Evolutionary conservation across 2,888 invertebrate species (phyloP).

Genomic region (Hermaeophaga mercurialis): DNA sequence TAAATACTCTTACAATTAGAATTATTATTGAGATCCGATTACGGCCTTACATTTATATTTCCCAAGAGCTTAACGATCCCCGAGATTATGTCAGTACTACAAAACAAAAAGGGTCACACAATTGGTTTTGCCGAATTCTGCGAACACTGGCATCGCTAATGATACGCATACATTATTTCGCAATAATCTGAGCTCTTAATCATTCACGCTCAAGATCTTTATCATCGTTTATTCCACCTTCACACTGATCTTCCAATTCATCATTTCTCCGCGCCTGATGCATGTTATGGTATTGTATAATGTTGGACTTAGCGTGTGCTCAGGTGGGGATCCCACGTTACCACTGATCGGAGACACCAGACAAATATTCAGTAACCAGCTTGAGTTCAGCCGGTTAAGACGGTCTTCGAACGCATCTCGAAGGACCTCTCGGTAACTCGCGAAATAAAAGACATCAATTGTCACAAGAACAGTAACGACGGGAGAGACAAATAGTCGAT

Average conservation of each 20-base stretch:
- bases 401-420: slow-evolving; percentile 18
- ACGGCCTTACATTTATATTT: not conserved
- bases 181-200: slow-evolving; percentile 49
- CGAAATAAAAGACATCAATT: no score
- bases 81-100: slow-evolving; percentile 3
- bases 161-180: slow-evolving; percentile 46
- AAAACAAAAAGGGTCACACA: slow-evolving; percentile 7
- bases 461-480: no score
- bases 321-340: slow-evolving; percentile 43
- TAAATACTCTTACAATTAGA: no score
- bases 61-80: not conserved
- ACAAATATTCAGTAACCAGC: slow-evolving; percentile 50
- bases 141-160: slow-evolving; percentile 38
- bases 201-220: slow-evolving; percentile 48
- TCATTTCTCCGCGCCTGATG: slow-evolving; percentile 49
- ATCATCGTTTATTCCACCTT: slow-evolving; percentile 51
- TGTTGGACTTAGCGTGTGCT: slow-evolving; percentile 48
- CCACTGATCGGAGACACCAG: slow-evolving; percentile 38
- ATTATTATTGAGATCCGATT: slow-evolving; percentile 5
- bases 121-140: slow-evolving; percentile 7
- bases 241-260: slow-evolving; percentile 50
- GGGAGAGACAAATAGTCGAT: slow-evolving; percentile 35
- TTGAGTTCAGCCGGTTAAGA: slow-evolving; percentile 48
- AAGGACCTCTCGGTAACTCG: slow-evolving; percentile 4
- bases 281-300: slow-evolving; percentile 44